Evolutionary conservation across 2,888 invertebrate genomes (phyloP).

Genomic region (Drosophila incognita): DNA sequence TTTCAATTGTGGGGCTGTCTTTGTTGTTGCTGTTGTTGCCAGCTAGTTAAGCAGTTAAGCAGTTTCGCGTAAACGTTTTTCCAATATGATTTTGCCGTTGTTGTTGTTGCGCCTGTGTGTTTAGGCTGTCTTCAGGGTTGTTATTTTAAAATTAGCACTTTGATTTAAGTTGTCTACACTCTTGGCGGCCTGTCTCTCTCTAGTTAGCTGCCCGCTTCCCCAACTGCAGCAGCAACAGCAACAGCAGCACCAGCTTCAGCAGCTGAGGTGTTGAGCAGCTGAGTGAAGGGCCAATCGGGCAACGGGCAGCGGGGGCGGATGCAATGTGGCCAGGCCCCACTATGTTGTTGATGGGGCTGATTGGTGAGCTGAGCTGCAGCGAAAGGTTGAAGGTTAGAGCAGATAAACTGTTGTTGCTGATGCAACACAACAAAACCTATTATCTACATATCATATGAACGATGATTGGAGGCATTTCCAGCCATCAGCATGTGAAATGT

Average conservation of each 20-base stretch:
- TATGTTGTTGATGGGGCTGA: slow-evolving; percentile 65
- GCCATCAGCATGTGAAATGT: slow-evolving; percentile 47
- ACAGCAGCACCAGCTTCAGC: slow-evolving; percentile 38
- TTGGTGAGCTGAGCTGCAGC: slow-evolving; percentile 41
- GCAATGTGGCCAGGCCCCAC: slow-evolving; percentile 25
- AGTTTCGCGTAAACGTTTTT: slow-evolving; percentile 79
- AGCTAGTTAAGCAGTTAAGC: slow-evolving; percentile 81
- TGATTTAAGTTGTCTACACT: slow-evolving; percentile 81
- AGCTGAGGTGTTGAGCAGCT: slow-evolving; percentile 71
- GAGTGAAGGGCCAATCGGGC: slow-evolving; percentile 69
- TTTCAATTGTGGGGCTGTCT: slow-evolving; percentile 73
- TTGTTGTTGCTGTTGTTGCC: slow-evolving; percentile 58
- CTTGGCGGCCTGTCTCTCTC: slow-evolving; percentile 72
- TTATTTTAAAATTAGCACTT: slow-evolving; percentile 81
- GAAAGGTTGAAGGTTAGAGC: slow-evolving; percentile 64
- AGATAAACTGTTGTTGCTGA: slow-evolving; percentile 52
- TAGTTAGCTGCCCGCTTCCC: slow-evolving; percentile 39
- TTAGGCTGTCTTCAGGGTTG: slow-evolving; percentile 79
- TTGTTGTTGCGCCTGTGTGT: slow-evolving; percentile 65
- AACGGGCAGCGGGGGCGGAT: slow-evolving; percentile 37
- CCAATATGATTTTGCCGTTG: slow-evolving; percentile 69
- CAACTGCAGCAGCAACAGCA: slow-evolving; percentile 27
- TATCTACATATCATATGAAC: slow-evolving; percentile 75
- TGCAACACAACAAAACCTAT: slow-evolving; percentile 55
- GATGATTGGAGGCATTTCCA: slow-evolving; percentile 36